Evolutionary conservation across 2,888 invertebrate species (phyloP), one percentile per base, ranked within the genome.

Genomic region (Orthosia gracilis): DNA sequence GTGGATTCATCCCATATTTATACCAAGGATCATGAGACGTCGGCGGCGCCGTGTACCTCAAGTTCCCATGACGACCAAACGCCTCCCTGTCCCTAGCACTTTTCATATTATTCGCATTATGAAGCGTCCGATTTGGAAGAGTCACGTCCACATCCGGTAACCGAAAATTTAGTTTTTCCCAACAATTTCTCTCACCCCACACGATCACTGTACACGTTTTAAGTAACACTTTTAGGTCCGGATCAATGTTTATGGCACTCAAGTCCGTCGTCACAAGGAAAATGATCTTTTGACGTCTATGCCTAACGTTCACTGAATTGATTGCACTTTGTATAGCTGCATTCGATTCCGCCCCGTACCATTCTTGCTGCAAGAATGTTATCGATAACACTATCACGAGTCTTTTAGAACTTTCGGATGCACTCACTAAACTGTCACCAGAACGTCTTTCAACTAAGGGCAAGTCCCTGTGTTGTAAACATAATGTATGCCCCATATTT

Each of bases 141-240:
- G 96, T 97, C 91, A 96, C 95, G 92, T 96, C 97, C 87, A 98
- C 97, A 93, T 98, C 98, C 85, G 98, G 98, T 97, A 98, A 98
- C 87, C 98, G 98, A 96, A 97, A 97, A 93, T 98, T 97, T 90
- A 99, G 97, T 94, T 98, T 98, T 90, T 98, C 98, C 98, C 98
- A 98, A 97, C 99, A 99, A 88, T 98, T 97, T 85, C 97, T 97
- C 91, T 98, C 98, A 82, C 98, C 98, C 97, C 98, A 98, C 91
- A 98, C 97, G 67, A 98, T 97, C 90, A 97, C 97, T 87, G 97
- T 97, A 97, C 98, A 97, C 94, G 98, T 98, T 92, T 98, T 97
- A 57, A 98, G 96, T 74, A 98, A 95, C 88, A 97, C 97, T 93
- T 98, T 97, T 71, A 98, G 94, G 90, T 98, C 98, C 59, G 98